A percentile compares a stretch with the other conserved stretches of the same genome.
Evolutionary conservation across 2,797 vertebrate species (phyloP).

Genomic region (Pygocentrus nattereri): DNA sequence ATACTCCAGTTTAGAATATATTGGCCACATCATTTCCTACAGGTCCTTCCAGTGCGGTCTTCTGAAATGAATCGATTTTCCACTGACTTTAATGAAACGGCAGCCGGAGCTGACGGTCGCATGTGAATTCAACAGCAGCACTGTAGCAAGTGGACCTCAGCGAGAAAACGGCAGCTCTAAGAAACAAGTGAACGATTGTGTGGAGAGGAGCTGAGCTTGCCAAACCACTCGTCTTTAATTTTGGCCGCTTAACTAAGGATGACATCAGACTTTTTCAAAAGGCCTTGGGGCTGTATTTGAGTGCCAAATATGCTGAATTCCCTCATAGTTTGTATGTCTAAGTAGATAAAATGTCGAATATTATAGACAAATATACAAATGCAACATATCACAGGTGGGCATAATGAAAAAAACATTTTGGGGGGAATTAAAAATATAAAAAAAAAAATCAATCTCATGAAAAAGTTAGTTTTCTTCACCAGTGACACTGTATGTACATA

Average conservation of each 20-base stretch:
- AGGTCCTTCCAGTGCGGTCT: background rate
- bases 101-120: background rate
- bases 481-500: background rate
- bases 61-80: background rate
- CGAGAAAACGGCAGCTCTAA: constrained; percentile 21
- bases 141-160: constrained; percentile 25
- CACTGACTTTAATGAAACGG: constrained; percentile 7
- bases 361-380: background rate
- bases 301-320: constrained; percentile 17
- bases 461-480: too few relatives aligned
- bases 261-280: constrained; percentile 57
- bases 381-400: background rate
- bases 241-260: constrained; percentile 51
- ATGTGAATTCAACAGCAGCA: constrained; percentile 29
- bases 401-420: too few relatives aligned
- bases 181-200: constrained; percentile 57
- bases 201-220: constrained; percentile 55
- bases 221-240: constrained; percentile 47
- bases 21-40: background rate
- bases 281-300: constrained; percentile 13
- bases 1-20: background rate
- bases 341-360: background rate
- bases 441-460: background rate
- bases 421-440: background rate
- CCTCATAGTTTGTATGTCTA: background rate